A percentile compares a stretch with the other conserved stretches of the same genome.
Evolutionary conservation across 1,140 invertebrate genomes (phyloP).

Genomic region (Hycleus cichorii): DNA sequence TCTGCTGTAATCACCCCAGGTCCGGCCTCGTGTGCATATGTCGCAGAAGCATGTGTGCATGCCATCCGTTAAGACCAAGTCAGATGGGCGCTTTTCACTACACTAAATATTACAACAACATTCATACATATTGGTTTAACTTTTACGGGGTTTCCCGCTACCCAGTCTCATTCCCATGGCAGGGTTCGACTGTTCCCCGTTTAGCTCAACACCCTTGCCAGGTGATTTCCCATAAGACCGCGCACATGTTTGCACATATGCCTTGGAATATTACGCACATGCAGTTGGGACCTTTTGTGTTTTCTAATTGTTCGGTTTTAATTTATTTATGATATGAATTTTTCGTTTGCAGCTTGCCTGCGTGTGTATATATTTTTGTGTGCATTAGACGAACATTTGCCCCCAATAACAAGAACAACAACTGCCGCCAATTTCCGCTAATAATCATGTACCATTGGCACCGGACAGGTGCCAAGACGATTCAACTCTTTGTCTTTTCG

Average conservation of each 20-base stretch:
- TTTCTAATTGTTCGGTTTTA: conserved; percentile 35
- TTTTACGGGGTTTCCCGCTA: conserved; percentile 14
- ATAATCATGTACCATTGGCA: too few species aligned
- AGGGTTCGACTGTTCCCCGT: conserved; percentile 1
- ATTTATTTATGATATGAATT: conserved; percentile 36
- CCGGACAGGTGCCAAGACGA: too few species aligned
- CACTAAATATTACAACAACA: not conserved
- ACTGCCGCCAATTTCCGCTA: too few species aligned
- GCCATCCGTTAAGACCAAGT: conserved; percentile 15
- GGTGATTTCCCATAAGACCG: conserved; percentile 43
- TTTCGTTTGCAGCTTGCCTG: conserved; percentile 12
- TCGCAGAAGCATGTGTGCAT: conserved; percentile 19
- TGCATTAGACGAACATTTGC: not conserved
- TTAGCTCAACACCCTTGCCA: conserved; percentile 32
- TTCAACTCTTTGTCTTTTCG: too few species aligned
- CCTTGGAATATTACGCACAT: conserved; percentile 24
- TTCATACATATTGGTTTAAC: conserved; percentile 20
- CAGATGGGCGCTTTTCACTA: conserved; percentile 16
- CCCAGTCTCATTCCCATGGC: conserved; percentile 18
- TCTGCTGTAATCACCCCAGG: conserved; percentile 19
- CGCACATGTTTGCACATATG: conserved; percentile 41
- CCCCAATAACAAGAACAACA: not conserved
- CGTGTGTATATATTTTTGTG: not conserved
- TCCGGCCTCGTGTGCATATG: conserved; percentile 17
- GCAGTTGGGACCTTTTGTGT: conserved; percentile 29